Evolutionary conservation across 2,888 invertebrate genomes (phyloP).

Genomic region (Tridacna crocea): DNA sequence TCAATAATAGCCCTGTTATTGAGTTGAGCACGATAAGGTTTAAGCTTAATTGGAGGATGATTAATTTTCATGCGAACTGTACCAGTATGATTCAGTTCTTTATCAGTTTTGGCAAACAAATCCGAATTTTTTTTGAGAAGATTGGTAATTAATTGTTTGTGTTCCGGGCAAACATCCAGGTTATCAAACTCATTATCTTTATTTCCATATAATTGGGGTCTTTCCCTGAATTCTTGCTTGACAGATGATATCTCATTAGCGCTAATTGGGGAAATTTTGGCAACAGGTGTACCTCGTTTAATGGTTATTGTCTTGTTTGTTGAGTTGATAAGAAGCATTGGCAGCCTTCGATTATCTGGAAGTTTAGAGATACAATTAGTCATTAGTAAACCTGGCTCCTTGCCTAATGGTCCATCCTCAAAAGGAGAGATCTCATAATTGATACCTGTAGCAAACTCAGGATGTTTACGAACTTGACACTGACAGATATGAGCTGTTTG

Average conservation of each 20-base stretch:
- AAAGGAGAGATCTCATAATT: background rate
- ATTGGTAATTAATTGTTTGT: background rate
- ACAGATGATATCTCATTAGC: background rate
- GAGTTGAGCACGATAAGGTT: slow-evolving; percentile 7
- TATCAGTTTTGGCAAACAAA: background rate
- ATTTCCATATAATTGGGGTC: no score
- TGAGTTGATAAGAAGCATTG: background rate
- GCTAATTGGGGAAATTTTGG: background rate
- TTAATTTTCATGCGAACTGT: slow-evolving; percentile 22
- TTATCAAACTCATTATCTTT: no score
- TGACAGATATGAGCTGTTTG: slow-evolving; percentile 6
- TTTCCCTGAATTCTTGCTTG: no score
- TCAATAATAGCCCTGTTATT: no score
- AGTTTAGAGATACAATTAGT: slow-evolving; percentile 3
- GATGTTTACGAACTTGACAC: background rate
- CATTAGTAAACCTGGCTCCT: background rate
- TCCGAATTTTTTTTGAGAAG: background rate
- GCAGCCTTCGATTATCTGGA: background rate
- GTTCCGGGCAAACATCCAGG: no score
- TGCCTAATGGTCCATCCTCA: background rate
- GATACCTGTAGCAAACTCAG: background rate
- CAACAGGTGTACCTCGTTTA: slow-evolving; percentile 5
- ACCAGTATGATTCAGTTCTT: background rate
- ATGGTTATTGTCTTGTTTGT: background rate
- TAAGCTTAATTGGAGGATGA: slow-evolving; percentile 24